Percentiles rank a stretch among this genome's conserved stretches.
Evolutionary conservation across 2,113 vertebrate genomes (phyloP).

Genomic region (Macquaria australasica): DNA sequence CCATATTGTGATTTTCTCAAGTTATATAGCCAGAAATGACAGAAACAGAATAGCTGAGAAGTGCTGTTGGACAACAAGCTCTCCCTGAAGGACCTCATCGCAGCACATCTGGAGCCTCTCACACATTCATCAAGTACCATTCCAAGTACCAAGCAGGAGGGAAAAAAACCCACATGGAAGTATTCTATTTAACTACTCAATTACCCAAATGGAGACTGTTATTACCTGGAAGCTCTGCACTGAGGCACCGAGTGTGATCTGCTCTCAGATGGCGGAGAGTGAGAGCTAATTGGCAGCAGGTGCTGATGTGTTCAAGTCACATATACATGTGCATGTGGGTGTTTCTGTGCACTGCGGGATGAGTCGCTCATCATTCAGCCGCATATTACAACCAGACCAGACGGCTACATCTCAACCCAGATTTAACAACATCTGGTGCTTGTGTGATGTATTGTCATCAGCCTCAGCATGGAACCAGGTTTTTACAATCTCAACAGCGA

Average conservation of each 20-base stretch:
- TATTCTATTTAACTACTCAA: slow-evolving; percentile 70
- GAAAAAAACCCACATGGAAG: slow-evolving; percentile 32
- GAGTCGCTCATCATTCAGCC: slow-evolving; percentile 34
- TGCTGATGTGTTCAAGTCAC: slow-evolving; percentile 57
- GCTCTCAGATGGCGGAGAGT: slow-evolving; percentile 60
- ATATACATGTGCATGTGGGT: slow-evolving; percentile 47
- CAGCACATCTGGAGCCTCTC: slow-evolving; percentile 71
- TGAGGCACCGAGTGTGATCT: slow-evolving; percentile 55
- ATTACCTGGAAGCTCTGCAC: slow-evolving; percentile 65
- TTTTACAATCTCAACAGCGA: slow-evolving; percentile 32
- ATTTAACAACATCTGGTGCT: slow-evolving; percentile 67
- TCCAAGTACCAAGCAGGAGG: slow-evolving; percentile 38
- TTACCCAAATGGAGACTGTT: slow-evolving; percentile 73
- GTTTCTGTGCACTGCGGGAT: slow-evolving; percentile 34
- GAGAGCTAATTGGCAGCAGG: slow-evolving; percentile 72
- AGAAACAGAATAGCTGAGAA: slow-evolving; percentile 36
- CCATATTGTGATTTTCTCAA: slow-evolving; percentile 14
- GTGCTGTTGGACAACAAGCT: slow-evolving; percentile 59
- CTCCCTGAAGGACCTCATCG: slow-evolving; percentile 33
- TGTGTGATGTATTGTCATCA: slow-evolving; percentile 43
- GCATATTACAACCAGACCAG: slow-evolving; percentile 49
- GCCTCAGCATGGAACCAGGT: slow-evolving; percentile 12
- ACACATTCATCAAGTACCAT: slow-evolving; percentile 60
- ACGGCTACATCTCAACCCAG: slow-evolving; percentile 41
- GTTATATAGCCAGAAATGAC: neutral